Base-by-base conservation (phyloP, 2,797 vertebrate species). In the Micromesistius poutassou region DNA sequence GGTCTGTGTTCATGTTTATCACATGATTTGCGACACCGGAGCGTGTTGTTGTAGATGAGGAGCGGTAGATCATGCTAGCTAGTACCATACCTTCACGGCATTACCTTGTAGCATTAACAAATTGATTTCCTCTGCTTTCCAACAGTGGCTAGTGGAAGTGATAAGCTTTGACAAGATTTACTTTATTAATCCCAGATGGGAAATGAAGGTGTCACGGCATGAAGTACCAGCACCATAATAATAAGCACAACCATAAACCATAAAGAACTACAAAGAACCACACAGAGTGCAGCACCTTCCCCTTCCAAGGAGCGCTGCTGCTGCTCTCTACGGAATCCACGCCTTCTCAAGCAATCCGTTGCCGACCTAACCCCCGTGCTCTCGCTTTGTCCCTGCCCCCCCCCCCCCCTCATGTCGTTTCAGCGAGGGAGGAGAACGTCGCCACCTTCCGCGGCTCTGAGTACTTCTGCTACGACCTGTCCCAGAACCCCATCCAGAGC, bases 401-500 rank as follows among this genome's bases (percentile, higher is more conserved):
- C 3, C 40, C n/a, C 14, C n/a, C 40, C 9, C 87, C 14, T 22
- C 6, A 5, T 62, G 22, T 62, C 55, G 1, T 36, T 88, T 9
- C 92, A 99, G 98, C 94, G 0, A 94, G 97, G 80, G 98, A 99
- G 80, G 98, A 99, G 89, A 99, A 98, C 1, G 95, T 97, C 89
- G 97, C 98, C 77, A 99, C 98, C 2, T 99, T 99, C 94, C 95
- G 97, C 5, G 98, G 98, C 42, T 98, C 98, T 0, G 98, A 99
- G 85, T 99, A 99, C 91, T 95, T 99, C 89, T 98, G 97, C 93
- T 99, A 99, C 25, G 98, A 99, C 94, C 93, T 99, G 85, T 98
- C 98, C 0, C 97, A 98, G 92, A 99, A 99, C 91, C 98, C 98
- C 22, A 99, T 99, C 90, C 98, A 99, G 94, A 97, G 96, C 94